A percentile compares a stretch with the other conserved stretches of the same genome.
These are phyloP conservation scores for Gulo gulo DNA, from an alignment of 2,113 vertebrate species.

Conservation along the genomic window DNA sequence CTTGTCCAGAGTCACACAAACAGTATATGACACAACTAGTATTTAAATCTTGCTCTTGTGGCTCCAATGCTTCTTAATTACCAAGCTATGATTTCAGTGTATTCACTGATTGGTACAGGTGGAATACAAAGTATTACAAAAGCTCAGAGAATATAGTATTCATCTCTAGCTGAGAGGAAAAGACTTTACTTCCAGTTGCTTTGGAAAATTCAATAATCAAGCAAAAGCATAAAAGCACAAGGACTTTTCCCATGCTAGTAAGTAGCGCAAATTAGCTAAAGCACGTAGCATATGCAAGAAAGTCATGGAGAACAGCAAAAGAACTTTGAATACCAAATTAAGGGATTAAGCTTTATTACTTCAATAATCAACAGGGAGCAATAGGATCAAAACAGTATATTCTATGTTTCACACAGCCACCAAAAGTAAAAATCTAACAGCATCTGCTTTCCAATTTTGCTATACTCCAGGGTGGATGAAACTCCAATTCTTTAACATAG, in stretches of 20 bases:
- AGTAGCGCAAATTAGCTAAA: background rate
- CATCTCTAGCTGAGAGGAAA: background rate
- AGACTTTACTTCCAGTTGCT: background rate
- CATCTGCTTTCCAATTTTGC: background rate
- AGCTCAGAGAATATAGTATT: background rate
- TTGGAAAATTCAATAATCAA: background rate
- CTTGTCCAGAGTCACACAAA: background rate
- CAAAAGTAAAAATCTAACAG: conserved; percentile 6
- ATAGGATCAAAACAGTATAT: background rate
- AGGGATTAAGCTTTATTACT: background rate
- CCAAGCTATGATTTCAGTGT: background rate
- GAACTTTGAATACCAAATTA: background rate
- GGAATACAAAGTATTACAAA: background rate
- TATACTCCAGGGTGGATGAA: background rate
- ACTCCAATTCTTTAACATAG: background rate
- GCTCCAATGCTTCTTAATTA: background rate
- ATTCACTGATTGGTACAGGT: background rate
- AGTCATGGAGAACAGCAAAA: background rate
- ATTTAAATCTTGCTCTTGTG: background rate
- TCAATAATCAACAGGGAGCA: background rate
- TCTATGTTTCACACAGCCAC: background rate
- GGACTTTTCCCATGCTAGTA: background rate
- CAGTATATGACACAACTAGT: background rate
- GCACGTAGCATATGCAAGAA: background rate
- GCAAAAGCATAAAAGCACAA: background rate